Base-by-base conservation (phyloP, 2,888 invertebrate species). In the Dasypolia templi region DNA sequence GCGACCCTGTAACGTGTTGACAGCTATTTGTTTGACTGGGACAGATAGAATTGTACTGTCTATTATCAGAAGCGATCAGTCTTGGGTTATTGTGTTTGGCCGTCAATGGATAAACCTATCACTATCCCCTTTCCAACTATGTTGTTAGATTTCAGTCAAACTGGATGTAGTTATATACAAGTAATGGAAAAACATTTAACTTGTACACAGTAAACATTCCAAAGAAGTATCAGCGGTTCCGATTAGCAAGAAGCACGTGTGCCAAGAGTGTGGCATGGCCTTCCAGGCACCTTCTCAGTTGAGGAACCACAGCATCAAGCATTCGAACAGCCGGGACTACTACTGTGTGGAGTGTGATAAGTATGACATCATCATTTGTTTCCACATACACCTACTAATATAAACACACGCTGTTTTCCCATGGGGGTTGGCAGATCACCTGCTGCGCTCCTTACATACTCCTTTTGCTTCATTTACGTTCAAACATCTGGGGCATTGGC, bases 331-430 rank as follows among this genome's bases (percentile, higher is more conserved):
- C 1, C 86, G 90, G 53, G 89, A 93, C n/a, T 93, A 86, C 75
- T 95, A 94, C 80, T 95, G 95, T 81, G 95, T 95, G 0, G 95
- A 95, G 81, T 95, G 95, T 79, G 93, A 95, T 76, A 94, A 93
- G 91, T 91, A 32, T 49, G 68, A 46, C 22, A 26, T 22, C 14
- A 19, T 42, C 5, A 3, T 26, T 26, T 61, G 35, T 22, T 9
- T 49, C n/a, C n/a, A n/a, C n/a, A n/a, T n/a, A n/a, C n/a, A n/a
- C n/a, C n/a, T n/a, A n/a, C n/a, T n/a, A n/a, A 55, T 17, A 55
- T 55, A 26, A 55, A 55, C 17, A 26, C 7, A 55, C 53, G 7
- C 17, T 1, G 7, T 39, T 39, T 9, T 9, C 39, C 39, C 9
- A 39, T 39, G 9, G 39, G 39, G 39, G 39, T 39, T 2, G n/a